These are phyloP conservation scores for Tribolium freemani DNA, from an alignment of 2,888 invertebrate species.

Conservation along the genomic window DNA sequence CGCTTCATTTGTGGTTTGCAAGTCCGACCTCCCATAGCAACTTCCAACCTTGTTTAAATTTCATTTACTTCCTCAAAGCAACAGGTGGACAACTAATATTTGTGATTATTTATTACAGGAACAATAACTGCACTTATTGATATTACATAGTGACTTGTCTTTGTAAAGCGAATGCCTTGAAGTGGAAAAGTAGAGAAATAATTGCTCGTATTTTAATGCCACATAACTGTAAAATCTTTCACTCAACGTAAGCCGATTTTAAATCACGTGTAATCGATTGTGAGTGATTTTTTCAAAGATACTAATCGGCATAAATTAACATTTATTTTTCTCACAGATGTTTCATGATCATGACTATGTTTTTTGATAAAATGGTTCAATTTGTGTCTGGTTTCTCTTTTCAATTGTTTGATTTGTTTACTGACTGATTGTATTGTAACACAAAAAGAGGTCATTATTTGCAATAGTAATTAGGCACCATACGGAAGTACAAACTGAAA, in stretches of 20 bases:
- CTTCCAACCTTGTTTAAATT: neutral
- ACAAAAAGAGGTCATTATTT: neutral
- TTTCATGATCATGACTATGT: neutral
- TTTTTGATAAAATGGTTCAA: neutral
- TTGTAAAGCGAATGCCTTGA: neutral
- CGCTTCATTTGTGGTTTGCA: neutral
- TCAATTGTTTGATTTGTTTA: neutral
- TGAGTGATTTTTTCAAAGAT: neutral
- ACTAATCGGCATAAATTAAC: neutral
- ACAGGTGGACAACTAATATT: neutral
- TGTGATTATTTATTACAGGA: neutral
- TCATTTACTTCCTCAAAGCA: neutral
- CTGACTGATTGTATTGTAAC: neutral
- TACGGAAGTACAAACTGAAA: neutral
- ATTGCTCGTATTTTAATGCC: constrained; percentile 18
- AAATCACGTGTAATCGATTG: neutral
- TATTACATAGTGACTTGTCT: neutral
- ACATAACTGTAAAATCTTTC: constrained; percentile 27
- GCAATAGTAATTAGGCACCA: neutral
- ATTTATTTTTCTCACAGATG: neutral
- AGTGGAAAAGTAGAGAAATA: constrained; percentile 24
- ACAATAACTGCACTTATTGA: neutral
- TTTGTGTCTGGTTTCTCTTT: neutral
- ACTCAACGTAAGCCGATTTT: constrained; percentile 6
- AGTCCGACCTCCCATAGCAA: neutral